phyloP scores from a whole-genome alignment of 2,797 vertebrate species.

The Rhinogobio ventralis region DNA sequence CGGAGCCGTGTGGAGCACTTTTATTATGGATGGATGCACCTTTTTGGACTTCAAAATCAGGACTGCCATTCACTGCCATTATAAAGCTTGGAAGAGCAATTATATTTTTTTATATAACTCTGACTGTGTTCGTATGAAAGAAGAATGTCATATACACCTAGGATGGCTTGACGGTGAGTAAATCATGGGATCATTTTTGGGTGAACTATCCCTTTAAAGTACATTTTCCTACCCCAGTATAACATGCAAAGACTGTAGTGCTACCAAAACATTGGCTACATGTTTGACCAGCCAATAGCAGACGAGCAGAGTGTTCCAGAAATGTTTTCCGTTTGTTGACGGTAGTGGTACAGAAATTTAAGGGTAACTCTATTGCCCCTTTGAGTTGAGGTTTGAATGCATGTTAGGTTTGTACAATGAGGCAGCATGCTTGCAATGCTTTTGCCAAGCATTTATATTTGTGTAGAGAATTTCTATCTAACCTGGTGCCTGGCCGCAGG shows the following conservation, averaged over 20 bases:
- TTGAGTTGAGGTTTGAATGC: neutral
- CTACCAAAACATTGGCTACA: neutral
- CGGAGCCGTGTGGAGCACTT: too few relatives aligned
- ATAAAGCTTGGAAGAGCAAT: too few relatives aligned
- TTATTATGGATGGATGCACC: too few relatives aligned
- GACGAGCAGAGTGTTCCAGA: neutral
- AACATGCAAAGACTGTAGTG: neutral
- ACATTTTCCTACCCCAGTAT: neutral
- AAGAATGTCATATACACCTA: too few relatives aligned
- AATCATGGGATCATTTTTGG: too few relatives aligned
- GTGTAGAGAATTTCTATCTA: slow-evolving; percentile 52
- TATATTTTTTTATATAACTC: too few relatives aligned
- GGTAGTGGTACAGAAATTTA: neutral
- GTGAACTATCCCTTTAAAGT: too few relatives aligned
- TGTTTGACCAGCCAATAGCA: neutral
- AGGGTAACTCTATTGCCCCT: neutral
- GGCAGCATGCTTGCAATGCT: neutral
- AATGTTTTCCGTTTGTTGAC: neutral
- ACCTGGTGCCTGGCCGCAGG: slow-evolving; percentile 90
- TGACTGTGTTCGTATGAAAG: too few relatives aligned
- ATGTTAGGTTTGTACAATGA: neutral
- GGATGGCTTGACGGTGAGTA: too few relatives aligned
- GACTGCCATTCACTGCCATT: too few relatives aligned
- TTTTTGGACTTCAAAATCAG: too few relatives aligned
- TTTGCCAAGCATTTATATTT: slow-evolving; percentile 1